Base-by-base conservation (phyloP, 2,888 invertebrate species). In the Seladonia tumulorum region DNA sequence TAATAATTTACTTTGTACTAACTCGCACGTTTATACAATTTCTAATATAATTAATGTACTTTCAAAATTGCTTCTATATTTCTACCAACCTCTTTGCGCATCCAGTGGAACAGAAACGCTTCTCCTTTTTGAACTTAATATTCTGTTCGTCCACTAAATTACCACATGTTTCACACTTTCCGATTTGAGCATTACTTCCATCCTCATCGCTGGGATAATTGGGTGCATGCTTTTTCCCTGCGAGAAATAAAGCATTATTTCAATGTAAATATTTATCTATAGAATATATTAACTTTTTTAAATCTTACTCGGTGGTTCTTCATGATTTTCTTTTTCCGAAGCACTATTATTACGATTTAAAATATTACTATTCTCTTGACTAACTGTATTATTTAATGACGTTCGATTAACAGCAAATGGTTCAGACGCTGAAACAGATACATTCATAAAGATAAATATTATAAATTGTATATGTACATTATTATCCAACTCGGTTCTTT, bases 351-450 rank as follows among this genome's bases (percentile, higher is more conserved):
- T 94, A 63, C 93, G 92, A 83, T 90, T 93, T 18, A 93, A 77
- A 5, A 91, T 90, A 72, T 89, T 93, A 49, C 91, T 91, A 14
- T 92, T 89, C 5, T 95, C 95, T 80, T 94, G 92, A 57, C 91
- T 93, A 92, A 95, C 90, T 92, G 94, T 92, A 66, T 93, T 94
- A 86, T 94, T 95, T 94, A 97, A 94, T 45, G 96, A 95, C 25
- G 96, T 95, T 81, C 96, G 95, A 92, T 96, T 98, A 76, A 99
- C 98, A 82, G 98, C 98, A 94, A 98, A 98, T 0, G 98, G 98
- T 95, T 98, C 98, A 1, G 97, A 97, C 0, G 98, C 96, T 96
- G 92, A 42, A 92, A 92, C 83, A 82, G 76, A 89, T 74, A 76
- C 83, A 80, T 79, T 76, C 72, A 22, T 14, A 68, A 68, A 22